A percentile compares a stretch with the other conserved stretches of the same genome.
Conservation (phyloP, 2,113 vertebrate genomes). For the Pelobates fuscus region DNA sequence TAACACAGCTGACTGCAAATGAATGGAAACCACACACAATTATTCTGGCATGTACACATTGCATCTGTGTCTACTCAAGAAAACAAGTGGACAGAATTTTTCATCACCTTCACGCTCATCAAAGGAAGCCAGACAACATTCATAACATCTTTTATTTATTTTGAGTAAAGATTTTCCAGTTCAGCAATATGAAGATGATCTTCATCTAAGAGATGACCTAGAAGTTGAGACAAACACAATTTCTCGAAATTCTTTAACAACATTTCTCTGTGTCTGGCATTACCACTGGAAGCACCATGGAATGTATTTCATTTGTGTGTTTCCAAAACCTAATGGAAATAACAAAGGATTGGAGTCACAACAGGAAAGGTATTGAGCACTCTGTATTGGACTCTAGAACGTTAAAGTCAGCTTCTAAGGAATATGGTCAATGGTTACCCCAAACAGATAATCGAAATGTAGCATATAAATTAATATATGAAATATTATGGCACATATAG, state of each 20-base stretch:
- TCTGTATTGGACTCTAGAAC: too few relatives aligned
- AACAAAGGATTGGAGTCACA: neutral
- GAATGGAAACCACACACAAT: constrained; percentile 19
- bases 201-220: constrained; percentile 1
- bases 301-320: neutral
- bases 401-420: too few relatives aligned
- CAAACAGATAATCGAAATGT: too few relatives aligned
- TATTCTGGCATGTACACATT: constrained; percentile 19
- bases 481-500: too few relatives aligned
- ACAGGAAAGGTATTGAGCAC: too few relatives aligned
- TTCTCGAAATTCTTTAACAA: neutral
- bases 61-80: constrained; percentile 22
- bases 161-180: neutral
- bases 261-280: neutral
- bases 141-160: constrained; percentile 17
- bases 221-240: neutral
- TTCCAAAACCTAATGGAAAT: neutral
- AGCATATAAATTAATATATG: too few relatives aligned
- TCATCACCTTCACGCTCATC: constrained; percentile 21
- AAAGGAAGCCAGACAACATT: constrained; percentile 31
- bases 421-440: too few relatives aligned
- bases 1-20: constrained; percentile 17
- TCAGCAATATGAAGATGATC: constrained; percentile 8
- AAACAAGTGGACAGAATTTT: constrained; percentile 28
- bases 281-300: neutral